A percentile compares a stretch with the other conserved stretches of the same genome.
Evolutionary conservation across 2,113 vertebrate species (phyloP).

Genomic region (Siphamia tubifer): DNA sequence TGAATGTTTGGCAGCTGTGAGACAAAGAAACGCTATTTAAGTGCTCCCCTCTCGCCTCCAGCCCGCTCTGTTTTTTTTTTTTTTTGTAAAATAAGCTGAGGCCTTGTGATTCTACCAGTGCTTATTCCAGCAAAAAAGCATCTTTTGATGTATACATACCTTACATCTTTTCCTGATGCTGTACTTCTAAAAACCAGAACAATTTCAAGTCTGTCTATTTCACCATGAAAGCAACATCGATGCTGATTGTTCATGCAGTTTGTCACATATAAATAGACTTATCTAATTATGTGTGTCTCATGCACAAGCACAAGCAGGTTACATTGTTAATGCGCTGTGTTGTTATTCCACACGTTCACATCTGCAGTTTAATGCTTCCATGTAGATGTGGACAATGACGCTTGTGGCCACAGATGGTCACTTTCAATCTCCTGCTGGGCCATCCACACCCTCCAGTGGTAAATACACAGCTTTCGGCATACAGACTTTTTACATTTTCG

Average conservation of each 20-base stretch:
- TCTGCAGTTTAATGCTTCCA: no score
- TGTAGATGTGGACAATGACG: neutral
- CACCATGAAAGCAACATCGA: neutral
- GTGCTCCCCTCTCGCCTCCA: conserved; percentile 39
- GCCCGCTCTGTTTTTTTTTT: conserved; percentile 43
- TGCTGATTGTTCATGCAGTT: conserved; percentile 2
- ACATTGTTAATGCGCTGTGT: neutral
- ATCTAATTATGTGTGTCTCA: neutral
- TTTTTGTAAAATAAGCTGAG: conserved; percentile 35
- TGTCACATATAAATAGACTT: neutral
- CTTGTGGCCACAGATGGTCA: conserved; percentile 57
- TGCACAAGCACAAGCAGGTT: neutral
- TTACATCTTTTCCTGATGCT: neutral
- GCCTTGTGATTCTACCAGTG: conserved; percentile 45
- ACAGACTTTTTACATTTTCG: no score
- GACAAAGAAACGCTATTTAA: conserved; percentile 65
- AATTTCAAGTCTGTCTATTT: neutral
- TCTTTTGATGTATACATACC: neutral
- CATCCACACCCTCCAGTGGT: conserved; percentile 18
- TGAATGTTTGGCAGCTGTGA: conserved; percentile 66
- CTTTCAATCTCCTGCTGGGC: conserved; percentile 40
- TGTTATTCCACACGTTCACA: neutral
- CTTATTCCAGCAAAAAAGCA: neutral
- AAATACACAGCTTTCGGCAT: conserved; percentile 20
- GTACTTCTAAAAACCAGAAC: neutral